phyloP scores from a whole-genome alignment of 2,888 invertebrate genomes.

The Tuberolachnus salignus region DNA sequence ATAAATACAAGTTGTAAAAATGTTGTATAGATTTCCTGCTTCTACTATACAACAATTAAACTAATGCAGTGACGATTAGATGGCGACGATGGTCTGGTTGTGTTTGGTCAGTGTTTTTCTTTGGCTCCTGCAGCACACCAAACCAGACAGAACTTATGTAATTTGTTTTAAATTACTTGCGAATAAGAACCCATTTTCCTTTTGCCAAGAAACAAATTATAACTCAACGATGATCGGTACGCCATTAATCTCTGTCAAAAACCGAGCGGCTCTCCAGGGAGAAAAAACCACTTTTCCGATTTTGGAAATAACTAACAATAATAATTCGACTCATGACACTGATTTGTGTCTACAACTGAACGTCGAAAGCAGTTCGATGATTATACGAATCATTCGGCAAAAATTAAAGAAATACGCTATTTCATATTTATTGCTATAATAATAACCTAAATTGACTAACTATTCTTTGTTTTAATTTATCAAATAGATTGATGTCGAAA shows the following conservation, averaged over 20 bases:
- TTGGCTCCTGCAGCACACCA: slow-evolving; percentile 44
- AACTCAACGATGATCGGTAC: slow-evolving; percentile 51
- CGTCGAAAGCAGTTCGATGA: slow-evolving; percentile 47
- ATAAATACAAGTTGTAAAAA: not conserved
- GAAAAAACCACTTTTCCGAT: slow-evolving; percentile 48
- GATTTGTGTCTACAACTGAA: slow-evolving; percentile 45
- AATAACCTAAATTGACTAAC: slow-evolving; percentile 8
- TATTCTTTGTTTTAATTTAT: not conserved
- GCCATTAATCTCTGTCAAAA: slow-evolving; percentile 55
- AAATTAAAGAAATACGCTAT: slow-evolving; percentile 26
- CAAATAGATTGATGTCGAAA: no score
- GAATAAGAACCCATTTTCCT: slow-evolving; percentile 47
- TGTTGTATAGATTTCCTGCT: slow-evolving; percentile 18
- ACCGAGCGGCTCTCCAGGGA: slow-evolving; percentile 40
- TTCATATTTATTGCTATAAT: slow-evolving; percentile 9
- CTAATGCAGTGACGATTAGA: slow-evolving; percentile 42
- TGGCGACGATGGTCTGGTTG: slow-evolving; percentile 42
- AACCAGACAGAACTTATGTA: slow-evolving; percentile 54
- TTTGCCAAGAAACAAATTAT: slow-evolving; percentile 54
- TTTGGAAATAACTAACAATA: slow-evolving; percentile 53
- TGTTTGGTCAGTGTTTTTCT: slow-evolving; percentile 52
- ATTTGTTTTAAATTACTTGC: slow-evolving; percentile 54
- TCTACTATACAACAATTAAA: slow-evolving; percentile 44
- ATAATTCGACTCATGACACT: slow-evolving; percentile 51
- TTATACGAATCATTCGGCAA: slow-evolving; percentile 30